Percentiles rank a stretch among this genome's conserved stretches.
phyloP scores from a whole-genome alignment of 2,888 invertebrate genomes.

The Ypsolopha sequella region DNA sequence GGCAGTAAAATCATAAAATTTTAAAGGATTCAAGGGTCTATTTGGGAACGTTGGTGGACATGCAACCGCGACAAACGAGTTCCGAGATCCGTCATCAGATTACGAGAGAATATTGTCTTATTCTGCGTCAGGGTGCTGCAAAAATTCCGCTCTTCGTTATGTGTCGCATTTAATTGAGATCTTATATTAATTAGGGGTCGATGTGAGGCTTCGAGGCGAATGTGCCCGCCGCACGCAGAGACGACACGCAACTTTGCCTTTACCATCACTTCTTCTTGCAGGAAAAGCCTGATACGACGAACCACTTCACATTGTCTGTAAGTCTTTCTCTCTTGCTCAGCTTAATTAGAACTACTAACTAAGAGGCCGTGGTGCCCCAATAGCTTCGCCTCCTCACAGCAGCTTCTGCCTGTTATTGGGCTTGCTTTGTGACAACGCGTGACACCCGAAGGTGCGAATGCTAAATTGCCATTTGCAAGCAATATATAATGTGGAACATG shows the following conservation, averaged over 20 bases:
- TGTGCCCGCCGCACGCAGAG: constrained; percentile 63
- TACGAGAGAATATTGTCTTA: constrained; percentile 45
- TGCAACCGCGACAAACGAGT: constrained; percentile 41
- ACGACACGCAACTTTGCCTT: constrained; percentile 42
- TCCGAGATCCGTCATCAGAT: constrained; percentile 31
- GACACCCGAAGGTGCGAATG: neutral
- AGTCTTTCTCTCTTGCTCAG: too few species aligned
- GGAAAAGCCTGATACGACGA: neutral
- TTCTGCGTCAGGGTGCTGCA: constrained; percentile 34
- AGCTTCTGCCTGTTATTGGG: too few species aligned
- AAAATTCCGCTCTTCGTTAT: constrained; percentile 59
- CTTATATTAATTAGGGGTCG: constrained; percentile 69
- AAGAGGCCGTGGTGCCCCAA: too few species aligned
- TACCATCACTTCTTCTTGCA: constrained; percentile 5
- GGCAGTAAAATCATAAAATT: constrained; percentile 5
- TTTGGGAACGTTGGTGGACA: neutral
- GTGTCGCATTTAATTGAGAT: constrained; percentile 71
- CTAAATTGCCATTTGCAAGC: neutral
- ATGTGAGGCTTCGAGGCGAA: constrained; percentile 54
- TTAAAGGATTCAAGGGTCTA: neutral
- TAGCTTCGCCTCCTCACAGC: too few species aligned
- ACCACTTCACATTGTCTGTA: too few species aligned
- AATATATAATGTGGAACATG: too few species aligned
- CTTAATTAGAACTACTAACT: too few species aligned
- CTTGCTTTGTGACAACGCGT: constrained; percentile 1